Evolutionary conservation across 2,797 vertebrate species (phyloP).

Genomic region (Hyperoplus lanceolatus): DNA sequence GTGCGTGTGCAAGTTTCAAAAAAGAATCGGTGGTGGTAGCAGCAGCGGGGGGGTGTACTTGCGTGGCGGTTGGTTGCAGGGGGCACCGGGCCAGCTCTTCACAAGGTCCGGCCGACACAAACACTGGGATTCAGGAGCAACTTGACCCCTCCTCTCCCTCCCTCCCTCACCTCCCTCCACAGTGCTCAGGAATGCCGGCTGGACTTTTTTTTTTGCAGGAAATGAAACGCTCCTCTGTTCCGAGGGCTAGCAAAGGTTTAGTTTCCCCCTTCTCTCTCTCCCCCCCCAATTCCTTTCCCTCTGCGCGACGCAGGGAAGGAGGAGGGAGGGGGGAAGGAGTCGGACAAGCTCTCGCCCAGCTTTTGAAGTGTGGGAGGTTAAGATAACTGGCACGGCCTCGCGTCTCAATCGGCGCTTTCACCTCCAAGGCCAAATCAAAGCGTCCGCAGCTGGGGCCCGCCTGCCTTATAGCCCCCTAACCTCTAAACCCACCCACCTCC

Average conservation of each 20-base stretch:
- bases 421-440: constrained; percentile 85
- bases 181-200: constrained; percentile 87
- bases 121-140: constrained; percentile 88
- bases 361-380: constrained; percentile 92
- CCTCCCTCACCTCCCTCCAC: constrained; percentile 71
- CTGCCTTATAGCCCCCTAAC: constrained; percentile 67
- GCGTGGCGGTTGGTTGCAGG: constrained; percentile 63
- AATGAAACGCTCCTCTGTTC: constrained; percentile 92
- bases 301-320: constrained; percentile 40
- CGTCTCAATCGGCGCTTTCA: constrained; percentile 82
- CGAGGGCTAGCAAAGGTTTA: constrained; percentile 72
- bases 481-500: constrained; percentile 48
- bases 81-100: constrained; percentile 85
- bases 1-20: constrained; percentile 7
- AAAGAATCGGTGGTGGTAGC: constrained; percentile 46
- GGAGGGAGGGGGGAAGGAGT: constrained; percentile 43
- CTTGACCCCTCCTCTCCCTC: constrained; percentile 78
- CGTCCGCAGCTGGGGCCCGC: constrained; percentile 80
- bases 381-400: constrained; percentile 86
- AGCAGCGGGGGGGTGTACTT: constrained; percentile 63
- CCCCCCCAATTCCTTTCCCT: constrained; percentile 63
- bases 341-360: constrained; percentile 60
- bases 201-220: constrained; percentile 84
- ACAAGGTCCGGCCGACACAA: constrained; percentile 87
- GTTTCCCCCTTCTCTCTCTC: constrained; percentile 54